phyloP scores from a whole-genome alignment of 2,888 invertebrate species.

The Dendrolimus pini region DNA sequence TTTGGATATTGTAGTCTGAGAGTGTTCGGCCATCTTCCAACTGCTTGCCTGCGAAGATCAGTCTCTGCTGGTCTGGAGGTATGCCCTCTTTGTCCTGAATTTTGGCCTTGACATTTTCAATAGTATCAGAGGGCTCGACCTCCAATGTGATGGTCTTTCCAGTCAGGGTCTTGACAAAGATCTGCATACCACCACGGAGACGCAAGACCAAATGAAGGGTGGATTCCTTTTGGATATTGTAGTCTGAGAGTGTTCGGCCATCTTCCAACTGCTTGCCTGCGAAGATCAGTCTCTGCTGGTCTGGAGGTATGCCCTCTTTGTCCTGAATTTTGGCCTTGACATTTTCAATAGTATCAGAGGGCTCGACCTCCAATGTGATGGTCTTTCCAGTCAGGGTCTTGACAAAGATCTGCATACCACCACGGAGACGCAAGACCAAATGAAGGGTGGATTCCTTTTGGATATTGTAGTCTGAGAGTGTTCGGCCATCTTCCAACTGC shows the following conservation, averaged over 20 bases:
- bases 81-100: constrained; percentile 54
- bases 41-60: constrained; percentile 54
- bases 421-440: constrained; percentile 43
- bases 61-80: constrained; percentile 48
- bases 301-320: constrained; percentile 53
- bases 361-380: constrained; percentile 45
- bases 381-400: constrained; percentile 51
- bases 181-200: constrained; percentile 56
- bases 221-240: constrained; percentile 51
- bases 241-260: constrained; percentile 47
- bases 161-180: constrained; percentile 50
- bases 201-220: constrained; percentile 44
- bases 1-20: constrained; percentile 58
- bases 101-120: constrained; percentile 54
- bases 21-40: constrained; percentile 55
- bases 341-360: constrained; percentile 58
- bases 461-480: constrained; percentile 50
- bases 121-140: constrained; percentile 46
- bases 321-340: constrained; percentile 60
- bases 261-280: constrained; percentile 52
- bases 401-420: constrained; percentile 54
- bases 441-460: constrained; percentile 51
- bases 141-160: constrained; percentile 51
- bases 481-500: constrained; percentile 49
- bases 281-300: constrained; percentile 51